Base-by-base conservation (phyloP, 1,140 invertebrate species). In the Xylocopa sonorina region DNA sequence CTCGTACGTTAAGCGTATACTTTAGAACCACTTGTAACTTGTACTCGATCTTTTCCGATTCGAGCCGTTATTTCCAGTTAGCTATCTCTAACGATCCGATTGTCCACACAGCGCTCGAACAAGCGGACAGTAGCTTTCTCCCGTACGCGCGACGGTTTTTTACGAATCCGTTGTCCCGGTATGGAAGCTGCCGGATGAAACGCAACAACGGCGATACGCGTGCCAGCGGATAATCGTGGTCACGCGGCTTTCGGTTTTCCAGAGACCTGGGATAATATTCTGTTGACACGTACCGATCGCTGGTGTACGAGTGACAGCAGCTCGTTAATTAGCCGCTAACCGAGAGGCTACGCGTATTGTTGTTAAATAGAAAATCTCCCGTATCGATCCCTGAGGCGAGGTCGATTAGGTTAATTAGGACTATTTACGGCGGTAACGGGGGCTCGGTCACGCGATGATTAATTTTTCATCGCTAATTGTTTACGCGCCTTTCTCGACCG, bases 401-500 rank as follows among this genome's bases (percentile, higher is more conserved):
- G 12, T 9, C 46, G 57, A 62, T 62, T 62, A 73, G 69, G 12
- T 10, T 55, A 64, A 78, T 78, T 78, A 78, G 69, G 10, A 43
- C 50, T 63, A 57, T 72, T 73, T 53, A 72, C 48, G 83, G 43
- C n/a, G 18, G 5, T 72, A 74, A 67, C 29, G 51, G 41, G n/a
- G 43, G 24, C 38, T 10, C 24, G 34, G 27, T 57, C 67, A 46
- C 1, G 48, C 57, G 53, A 72, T 10, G 46, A 60, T 84, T 68
- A 38, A 80, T 24, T 60, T 68, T 83, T 50, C 62, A 5, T 0
- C 29, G 24, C 24, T 72, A 81, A 77, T 80, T 80, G 57, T 63
- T 68, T 67, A 62, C 71, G 57, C 38, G 64, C 24, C n/a, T 46
- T 27, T 27, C 14, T 29, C 24, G 16, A n/a, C 18, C 21, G 21